Evolutionary conservation across 2,797 vertebrate genomes (phyloP).

Genomic region (Eospalax fontanierii): DNA sequence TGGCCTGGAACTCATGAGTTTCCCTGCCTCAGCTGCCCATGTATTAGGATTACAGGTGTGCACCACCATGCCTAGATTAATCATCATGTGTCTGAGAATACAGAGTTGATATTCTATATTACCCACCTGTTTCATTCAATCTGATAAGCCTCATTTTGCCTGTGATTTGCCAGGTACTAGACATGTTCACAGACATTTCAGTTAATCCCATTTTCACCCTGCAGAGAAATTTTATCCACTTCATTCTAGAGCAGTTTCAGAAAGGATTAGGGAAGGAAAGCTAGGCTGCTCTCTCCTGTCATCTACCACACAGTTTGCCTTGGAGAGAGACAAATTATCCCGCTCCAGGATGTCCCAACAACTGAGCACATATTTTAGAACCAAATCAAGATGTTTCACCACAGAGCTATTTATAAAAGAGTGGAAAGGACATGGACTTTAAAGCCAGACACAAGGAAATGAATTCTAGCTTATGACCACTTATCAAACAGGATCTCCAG

Average conservation of each 20-base stretch:
- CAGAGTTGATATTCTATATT: neutral
- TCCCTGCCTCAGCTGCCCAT: neutral
- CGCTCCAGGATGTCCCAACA: neutral
- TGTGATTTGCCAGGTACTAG: neutral
- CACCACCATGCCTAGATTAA: neutral
- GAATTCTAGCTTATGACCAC: too few relatives aligned
- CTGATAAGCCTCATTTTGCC: neutral
- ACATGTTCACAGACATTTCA: neutral
- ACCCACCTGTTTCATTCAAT: neutral
- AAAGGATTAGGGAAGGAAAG: neutral
- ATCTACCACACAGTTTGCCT: neutral
- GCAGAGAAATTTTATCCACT: neutral
- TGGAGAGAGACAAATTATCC: neutral
- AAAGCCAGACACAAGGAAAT: neutral
- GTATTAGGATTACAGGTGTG: neutral
- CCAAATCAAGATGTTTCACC: neutral
- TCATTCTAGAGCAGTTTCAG: neutral
- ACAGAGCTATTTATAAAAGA: neutral
- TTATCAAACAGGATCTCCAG: neutral
- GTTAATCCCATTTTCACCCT: neutral
- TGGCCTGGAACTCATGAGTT: neutral
- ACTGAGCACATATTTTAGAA: neutral
- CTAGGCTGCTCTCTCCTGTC: neutral
- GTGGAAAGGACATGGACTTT: neutral
- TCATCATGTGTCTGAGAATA: neutral